Base-by-base conservation (phyloP, 2,888 invertebrate species). In the Lamproptera curius region DNA sequence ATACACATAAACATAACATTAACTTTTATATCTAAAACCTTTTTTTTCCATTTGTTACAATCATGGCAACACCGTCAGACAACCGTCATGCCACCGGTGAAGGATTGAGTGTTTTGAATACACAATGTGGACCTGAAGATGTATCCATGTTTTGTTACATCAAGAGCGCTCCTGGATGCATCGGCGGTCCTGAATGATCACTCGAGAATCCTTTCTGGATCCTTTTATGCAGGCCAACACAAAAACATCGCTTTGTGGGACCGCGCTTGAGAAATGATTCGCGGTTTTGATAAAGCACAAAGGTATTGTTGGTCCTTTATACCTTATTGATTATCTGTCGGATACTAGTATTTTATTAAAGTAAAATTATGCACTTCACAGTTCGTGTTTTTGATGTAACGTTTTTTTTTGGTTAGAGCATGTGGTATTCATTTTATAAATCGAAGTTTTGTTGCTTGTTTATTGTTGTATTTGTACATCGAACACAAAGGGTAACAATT, bases 51-150 rank as follows among this genome's bases (percentile, higher is more conserved):
- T n/a, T n/a, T n/a, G n/a, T n/a, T n/a, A n/a, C n/a, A n/a, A n/a
- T n/a, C n/a, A n/a, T n/a, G n/a, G n/a, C n/a, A n/a, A n/a, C n/a
- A n/a, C n/a, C n/a, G n/a, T n/a, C n/a, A n/a, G n/a, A n/a, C n/a
- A 6, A 20, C 4, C 6, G 20, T 6, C 6, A 20, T 42, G 51
- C 46, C 11, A 6, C n/a, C 11, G 37, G 45, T 58, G 72, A 76
- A 78, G 82, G 77, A 72, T 76, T 73, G 62, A 75, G 76, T 61
- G 60, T 62, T 76, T 57, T 68, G 70, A 73, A 73, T 61, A 54
- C 55, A 50, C 56, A 54, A 52, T 51, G 47, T 51, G 46, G 53
- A 42, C 49, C 39, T 42, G 46, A 41, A 39, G 43, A 55, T 51
- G 53, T 51, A 53, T 53, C 46, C 52, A 50, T 56, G 60, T 63